phyloP scores from a whole-genome alignment of 2,888 invertebrate species.

The Luperina nickerlii region DNA sequence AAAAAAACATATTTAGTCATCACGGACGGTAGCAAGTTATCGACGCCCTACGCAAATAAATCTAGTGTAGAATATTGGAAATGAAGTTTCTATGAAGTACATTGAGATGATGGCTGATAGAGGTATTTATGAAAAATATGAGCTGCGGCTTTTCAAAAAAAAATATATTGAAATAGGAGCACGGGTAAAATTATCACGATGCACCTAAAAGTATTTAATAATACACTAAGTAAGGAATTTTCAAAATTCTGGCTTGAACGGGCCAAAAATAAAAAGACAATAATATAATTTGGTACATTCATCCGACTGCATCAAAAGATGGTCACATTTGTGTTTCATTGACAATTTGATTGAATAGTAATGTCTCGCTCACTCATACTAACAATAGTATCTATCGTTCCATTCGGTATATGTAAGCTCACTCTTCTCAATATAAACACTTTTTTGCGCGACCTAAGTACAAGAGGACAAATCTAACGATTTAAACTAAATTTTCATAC shows the following conservation, averaged over 20 bases:
- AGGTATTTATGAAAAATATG: background rate
- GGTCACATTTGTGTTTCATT: background rate
- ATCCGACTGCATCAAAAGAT: background rate
- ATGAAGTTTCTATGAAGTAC: background rate
- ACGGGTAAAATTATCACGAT: background rate
- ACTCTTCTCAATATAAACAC: background rate
- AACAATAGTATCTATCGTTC: background rate
- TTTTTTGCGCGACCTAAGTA: background rate
- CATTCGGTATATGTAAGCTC: background rate
- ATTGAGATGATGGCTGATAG: background rate
- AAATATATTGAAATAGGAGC: background rate
- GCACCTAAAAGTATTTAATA: background rate
- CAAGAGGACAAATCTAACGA: background rate
- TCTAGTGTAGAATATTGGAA: background rate
- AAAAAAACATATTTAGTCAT: background rate
- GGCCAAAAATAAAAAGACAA: background rate
- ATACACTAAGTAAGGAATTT: background rate
- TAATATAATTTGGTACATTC: background rate
- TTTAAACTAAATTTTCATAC: background rate
- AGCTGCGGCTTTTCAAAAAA: background rate
- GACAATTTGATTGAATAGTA: background rate
- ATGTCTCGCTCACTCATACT: background rate
- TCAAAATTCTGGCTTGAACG: background rate
- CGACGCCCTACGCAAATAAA: background rate
- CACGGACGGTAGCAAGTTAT: background rate